These are phyloP conservation scores for Mus spretus DNA, from an alignment of 2,797 vertebrate genomes.

Conservation along the genomic window DNA sequence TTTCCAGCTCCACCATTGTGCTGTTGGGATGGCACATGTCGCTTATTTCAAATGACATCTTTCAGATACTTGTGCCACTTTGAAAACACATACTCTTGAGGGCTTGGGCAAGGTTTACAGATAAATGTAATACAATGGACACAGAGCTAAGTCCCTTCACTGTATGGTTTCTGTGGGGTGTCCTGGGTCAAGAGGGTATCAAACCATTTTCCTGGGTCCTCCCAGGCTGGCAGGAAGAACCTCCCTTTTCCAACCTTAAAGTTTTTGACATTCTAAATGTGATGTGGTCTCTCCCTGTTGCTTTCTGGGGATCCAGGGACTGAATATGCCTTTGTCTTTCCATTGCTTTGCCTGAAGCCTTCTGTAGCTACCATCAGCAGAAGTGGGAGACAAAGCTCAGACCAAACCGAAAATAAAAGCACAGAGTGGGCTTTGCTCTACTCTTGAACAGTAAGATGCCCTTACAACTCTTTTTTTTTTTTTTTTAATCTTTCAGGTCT, in stretches of 20 bases:
- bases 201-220: neutral
- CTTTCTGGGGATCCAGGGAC: neutral
- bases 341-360: neutral
- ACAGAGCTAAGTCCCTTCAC: neutral
- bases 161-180: neutral
- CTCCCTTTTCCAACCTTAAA: neutral
- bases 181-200: neutral
- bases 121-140: neutral
- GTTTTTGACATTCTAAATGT: neutral
- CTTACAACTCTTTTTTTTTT: neutral
- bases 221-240: neutral
- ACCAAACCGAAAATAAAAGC: slow-evolving; percentile 16
- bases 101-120: neutral
- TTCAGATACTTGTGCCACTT: neutral
- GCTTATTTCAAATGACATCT: neutral
- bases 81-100: neutral
- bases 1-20: neutral
- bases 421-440: slow-evolving; percentile 38
- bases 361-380: neutral
- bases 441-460: slow-evolving; percentile 64
- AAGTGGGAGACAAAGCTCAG: slow-evolving; percentile 4
- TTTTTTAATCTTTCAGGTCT: too few relatives aligned
- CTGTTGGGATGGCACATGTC: neutral
- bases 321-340: neutral
- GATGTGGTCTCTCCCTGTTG: neutral